Evolutionary conservation across 2,888 invertebrate genomes (phyloP), one percentile per base, ranked within the genome.

Genomic region (Bombylius major): DNA sequence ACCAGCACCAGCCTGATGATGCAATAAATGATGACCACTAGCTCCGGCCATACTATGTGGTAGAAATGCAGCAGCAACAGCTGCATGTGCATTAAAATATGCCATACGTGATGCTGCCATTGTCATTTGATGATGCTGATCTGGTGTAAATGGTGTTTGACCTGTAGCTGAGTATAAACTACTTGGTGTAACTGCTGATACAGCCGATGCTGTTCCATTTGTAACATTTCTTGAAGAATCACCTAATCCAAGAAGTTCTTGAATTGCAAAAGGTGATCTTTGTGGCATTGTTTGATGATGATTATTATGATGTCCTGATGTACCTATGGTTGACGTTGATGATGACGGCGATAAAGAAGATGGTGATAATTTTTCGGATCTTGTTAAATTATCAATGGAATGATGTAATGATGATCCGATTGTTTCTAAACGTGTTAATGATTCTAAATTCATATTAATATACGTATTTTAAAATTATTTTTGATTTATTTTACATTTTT

Each of bases 1-100:
- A 74, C 71, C 70, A 69, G 73, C 70, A 65, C 63, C 60, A 49
- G 62, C 56, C 58, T 70, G 75, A 47, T 71, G 69, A 65, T 75
- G 74, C 63, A 74, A 62, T 65, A 74, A 68, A 63, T 71, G 67
- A 62, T 73, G 73, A 51, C 67, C 66, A 51, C 67, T 66, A 50
- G 78, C 80, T n/a, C 62, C 62, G 54, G 80, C 82, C 47, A 82
- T 83, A 65, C 82, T 81, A 67, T 84, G 84, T 36, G 89, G 89
- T 65, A 90, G 75, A 75, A 90, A 90, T 50, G 90, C 90, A 14
- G 90, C 90, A 9, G 89, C 90, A 50, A 90, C 90, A n/a, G 91
- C 90, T 47, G 91, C 90, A 71, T 91, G 90, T 53, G 90, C 90
- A 76, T 91, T 91, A 74, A 92, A 87, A 73, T 92, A 92, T 57